Evolutionary conservation across 1,140 invertebrate genomes (phyloP).

Genomic region (Drosophila baimaii): DNA sequence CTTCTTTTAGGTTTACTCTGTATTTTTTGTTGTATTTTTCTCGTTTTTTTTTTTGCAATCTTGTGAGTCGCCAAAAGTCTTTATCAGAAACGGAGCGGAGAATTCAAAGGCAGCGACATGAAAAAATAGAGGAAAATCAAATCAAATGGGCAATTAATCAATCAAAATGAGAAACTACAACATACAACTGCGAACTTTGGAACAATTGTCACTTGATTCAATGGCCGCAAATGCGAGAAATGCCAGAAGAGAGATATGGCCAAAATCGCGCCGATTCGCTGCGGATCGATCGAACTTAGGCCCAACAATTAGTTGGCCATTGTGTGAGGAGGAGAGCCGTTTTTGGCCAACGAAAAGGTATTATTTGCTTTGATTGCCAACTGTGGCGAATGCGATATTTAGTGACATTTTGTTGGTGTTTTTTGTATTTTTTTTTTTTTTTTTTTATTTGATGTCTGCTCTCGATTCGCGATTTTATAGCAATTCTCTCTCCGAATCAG

Average conservation of each 20-base stretch:
- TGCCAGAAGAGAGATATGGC: constrained; percentile 25
- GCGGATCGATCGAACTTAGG: constrained; percentile 38
- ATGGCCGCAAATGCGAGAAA: constrained; percentile 25
- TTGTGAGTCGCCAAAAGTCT: constrained; percentile 34
- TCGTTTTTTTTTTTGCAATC: constrained; percentile 16
- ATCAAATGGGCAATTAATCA: constrained; percentile 77
- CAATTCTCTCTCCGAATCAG: constrained; percentile 7
- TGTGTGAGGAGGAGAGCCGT: constrained; percentile 14
- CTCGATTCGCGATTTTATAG: constrained; percentile 27
- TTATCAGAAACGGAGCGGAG: constrained; percentile 36
- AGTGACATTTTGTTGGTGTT: constrained; percentile 19
- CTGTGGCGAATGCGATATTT: constrained; percentile 62
- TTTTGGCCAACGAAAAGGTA: constrained; percentile 3
- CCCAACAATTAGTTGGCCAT: constrained; percentile 59
- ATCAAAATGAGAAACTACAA: constrained; percentile 59
- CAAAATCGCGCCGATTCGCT: constrained; percentile 50
- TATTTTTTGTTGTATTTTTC: not conserved
- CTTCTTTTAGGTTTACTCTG: constrained; percentile 4
- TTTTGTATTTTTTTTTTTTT: not conserved
- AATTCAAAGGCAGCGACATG: constrained; percentile 43
- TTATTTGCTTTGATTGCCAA: constrained; percentile 59
- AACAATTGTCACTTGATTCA: constrained; percentile 76
- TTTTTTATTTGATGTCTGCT: constrained; percentile 26
- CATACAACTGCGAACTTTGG: constrained; percentile 38
- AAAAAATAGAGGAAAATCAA: constrained; percentile 57